A percentile compares a stretch with the other conserved stretches of the same genome.
Conservation (phyloP, 2,113 vertebrate genomes). For the Cichladusa arquata region DNA sequence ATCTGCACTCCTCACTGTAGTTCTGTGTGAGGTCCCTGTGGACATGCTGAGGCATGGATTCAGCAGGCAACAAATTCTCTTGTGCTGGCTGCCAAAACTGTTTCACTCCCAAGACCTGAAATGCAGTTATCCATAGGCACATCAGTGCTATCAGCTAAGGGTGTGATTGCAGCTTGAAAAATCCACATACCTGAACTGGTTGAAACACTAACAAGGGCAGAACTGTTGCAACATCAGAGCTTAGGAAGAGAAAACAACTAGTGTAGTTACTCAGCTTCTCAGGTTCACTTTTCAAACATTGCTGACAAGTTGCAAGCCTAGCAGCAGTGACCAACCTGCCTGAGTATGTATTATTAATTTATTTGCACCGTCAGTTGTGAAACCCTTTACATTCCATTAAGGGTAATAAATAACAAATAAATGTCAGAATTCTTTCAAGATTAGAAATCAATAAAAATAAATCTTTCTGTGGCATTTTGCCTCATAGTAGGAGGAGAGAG, state of each 20-base stretch:
- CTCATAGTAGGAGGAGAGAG: background rate
- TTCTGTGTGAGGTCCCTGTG: background rate
- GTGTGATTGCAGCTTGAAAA: background rate
- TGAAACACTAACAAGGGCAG: background rate
- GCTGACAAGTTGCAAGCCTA: background rate
- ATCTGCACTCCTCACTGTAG: background rate
- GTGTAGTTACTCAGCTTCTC: background rate
- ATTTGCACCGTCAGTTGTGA: background rate
- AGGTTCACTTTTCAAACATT: background rate
- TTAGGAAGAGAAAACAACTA: background rate
- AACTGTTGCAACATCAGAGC: background rate
- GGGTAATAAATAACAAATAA: background rate
- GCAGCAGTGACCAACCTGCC: background rate
- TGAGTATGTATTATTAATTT: background rate
- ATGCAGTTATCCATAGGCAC: background rate
- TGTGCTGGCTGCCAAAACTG: background rate
- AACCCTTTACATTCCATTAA: background rate
- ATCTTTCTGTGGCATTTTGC: background rate
- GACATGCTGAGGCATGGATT: rapidly evolving
- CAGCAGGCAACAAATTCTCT: background rate
- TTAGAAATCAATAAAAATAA: background rate
- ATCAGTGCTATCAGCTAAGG: background rate
- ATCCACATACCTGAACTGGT: background rate
- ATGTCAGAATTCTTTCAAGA: background rate
- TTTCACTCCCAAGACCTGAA: background rate